A percentile compares a stretch with the other conserved stretches of the same genome.
Conservation (phyloP, 1,140 invertebrate genomes). For the Lepidurus apus region DNA sequence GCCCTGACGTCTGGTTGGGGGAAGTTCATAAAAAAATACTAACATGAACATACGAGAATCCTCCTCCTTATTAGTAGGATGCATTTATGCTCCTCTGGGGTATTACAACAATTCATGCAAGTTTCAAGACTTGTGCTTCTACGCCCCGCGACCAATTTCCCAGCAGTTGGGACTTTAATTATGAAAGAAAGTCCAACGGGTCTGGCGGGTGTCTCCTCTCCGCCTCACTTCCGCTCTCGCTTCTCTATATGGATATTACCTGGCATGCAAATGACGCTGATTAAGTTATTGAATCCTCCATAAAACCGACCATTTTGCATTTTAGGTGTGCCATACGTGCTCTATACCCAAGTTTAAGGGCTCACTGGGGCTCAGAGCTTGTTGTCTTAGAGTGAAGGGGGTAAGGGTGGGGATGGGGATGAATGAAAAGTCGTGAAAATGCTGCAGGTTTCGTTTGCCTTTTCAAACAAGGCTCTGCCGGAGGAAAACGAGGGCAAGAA, state of each 20-base stretch:
- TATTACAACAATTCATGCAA: neutral
- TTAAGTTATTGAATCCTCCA: slow-evolving; percentile 6
- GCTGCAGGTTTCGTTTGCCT: no score
- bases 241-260: neutral
- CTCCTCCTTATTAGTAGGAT: neutral
- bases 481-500: neutral
- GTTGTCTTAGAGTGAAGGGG: neutral
- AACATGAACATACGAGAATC: neutral
- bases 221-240: neutral
- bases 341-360: neutral
- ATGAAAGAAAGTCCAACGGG: neutral
- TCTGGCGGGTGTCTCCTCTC: neutral
- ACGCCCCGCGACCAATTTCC: neutral
- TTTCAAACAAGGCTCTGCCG: neutral
- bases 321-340: neutral
- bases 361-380: neutral
- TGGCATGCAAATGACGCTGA: slow-evolving; percentile 9
- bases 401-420: no score
- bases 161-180: neutral
- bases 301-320: neutral
- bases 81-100: slow-evolving; percentile 12
- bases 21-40: neutral
- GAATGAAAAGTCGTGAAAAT: no score
- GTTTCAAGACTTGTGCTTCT: neutral
- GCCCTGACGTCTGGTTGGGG: neutral